A percentile compares a stretch with the other conserved stretches of the same genome.
Evolutionary conservation across 53 echinoderm and acorn worm species (phyloP).

Genomic region (Astropecten irregularis): DNA sequence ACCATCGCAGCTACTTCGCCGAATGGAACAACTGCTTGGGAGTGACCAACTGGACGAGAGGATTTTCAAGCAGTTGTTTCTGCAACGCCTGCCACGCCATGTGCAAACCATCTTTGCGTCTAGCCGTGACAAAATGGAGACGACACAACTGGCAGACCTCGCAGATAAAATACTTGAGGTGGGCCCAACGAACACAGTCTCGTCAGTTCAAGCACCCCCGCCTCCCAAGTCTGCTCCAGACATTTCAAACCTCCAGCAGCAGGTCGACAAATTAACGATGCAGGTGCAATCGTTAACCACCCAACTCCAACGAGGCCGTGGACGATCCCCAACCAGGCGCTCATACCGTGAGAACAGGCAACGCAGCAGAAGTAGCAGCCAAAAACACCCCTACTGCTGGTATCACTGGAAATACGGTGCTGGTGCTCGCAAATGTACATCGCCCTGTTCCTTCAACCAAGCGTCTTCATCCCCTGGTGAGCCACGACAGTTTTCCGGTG

Average conservation of each 20-base stretch:
- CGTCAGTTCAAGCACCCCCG: background rate
- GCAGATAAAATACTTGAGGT: no score
- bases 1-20: constrained; percentile 39
- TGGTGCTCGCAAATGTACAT: no score
- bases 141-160: no score
- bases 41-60: constrained; percentile 16
- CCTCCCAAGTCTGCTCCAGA: background rate
- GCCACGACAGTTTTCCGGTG: no score
- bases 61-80: no score
- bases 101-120: constrained; percentile 1
- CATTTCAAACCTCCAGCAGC: no score
- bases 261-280: background rate
- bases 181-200: background rate
- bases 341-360: no score
- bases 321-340: background rate
- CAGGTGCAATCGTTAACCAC: background rate
- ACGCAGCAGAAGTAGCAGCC: background rate
- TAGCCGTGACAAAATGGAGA: background rate
- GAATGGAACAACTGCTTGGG: constrained; percentile 15
- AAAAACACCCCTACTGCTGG: background rate
- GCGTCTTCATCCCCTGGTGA: no score
- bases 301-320: no score
- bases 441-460: no score
- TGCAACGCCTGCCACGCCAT: constrained; percentile 26
- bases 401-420: background rate